Evolutionary conservation across 2,888 invertebrate species (phyloP).

Genomic region (Erynnis tages): DNA sequence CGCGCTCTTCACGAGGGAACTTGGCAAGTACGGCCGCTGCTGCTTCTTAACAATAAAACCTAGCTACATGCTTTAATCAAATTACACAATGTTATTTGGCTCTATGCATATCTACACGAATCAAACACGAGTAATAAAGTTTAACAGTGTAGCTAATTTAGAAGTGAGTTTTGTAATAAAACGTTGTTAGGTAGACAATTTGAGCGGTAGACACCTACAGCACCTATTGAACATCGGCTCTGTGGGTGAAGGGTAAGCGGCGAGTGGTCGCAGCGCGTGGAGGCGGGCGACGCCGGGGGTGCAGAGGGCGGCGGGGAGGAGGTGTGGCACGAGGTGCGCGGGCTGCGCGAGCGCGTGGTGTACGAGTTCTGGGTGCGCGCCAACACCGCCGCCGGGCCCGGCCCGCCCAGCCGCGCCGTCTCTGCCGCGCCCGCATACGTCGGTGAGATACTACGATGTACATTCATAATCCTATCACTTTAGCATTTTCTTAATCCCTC

Average conservation of each 20-base stretch:
- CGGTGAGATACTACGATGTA: conserved; percentile 46
- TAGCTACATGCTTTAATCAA: no score
- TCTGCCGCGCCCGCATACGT: conserved; percentile 77
- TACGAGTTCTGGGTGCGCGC: conserved; percentile 93
- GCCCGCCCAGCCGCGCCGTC: conserved; percentile 82
- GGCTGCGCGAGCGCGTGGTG: conserved; percentile 85
- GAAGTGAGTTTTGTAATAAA: no score
- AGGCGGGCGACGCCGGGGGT: conserved; percentile 33
- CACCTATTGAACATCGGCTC: conserved; percentile 42
- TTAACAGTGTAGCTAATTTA: no score
- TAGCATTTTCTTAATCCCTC: background rate
- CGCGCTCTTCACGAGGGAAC: conserved; percentile 87
- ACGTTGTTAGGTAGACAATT: no score
- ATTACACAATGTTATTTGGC: no score
- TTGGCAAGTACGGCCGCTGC: conserved; percentile 76
- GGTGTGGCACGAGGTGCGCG: conserved; percentile 83
- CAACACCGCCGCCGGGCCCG: conserved; percentile 82
- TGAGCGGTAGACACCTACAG: background rate
- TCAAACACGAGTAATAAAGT: no score
- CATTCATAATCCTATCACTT: no score
- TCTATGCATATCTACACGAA: no score
- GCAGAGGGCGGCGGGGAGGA: conserved; percentile 44
- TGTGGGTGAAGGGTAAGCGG: conserved; percentile 50
- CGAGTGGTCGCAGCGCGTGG: conserved; percentile 65
- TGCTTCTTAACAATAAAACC: no score